Conservation (phyloP, 1,140 invertebrate genomes). For the Rhopalosiphum maidis region DNA sequence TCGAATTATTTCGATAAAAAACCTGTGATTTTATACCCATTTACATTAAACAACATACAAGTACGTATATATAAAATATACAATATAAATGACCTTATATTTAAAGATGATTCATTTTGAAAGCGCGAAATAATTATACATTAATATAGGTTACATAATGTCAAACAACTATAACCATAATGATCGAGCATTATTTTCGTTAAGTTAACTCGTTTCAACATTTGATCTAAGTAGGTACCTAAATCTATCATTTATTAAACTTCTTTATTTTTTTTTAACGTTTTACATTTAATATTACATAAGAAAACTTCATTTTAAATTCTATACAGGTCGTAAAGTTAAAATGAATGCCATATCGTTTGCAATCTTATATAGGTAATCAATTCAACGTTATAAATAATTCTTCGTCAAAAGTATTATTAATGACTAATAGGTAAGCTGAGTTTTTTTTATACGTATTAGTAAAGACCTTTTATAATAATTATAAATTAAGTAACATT, state of each 20-base stretch:
- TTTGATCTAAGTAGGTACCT: neutral
- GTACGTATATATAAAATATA: neutral
- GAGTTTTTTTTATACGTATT: neutral
- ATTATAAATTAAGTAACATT: neutral
- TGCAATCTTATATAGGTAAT: neutral
- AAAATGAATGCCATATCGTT: neutral
- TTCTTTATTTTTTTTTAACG: neutral
- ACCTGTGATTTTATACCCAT: neutral
- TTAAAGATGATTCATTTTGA: neutral
- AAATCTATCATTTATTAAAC: neutral
- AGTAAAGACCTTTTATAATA: neutral
- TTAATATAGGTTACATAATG: neutral
- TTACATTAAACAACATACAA: neutral
- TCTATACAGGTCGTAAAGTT: neutral
- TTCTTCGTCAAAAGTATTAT: neutral
- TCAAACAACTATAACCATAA: neutral
- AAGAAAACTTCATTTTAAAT: neutral
- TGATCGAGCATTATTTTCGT: conserved; percentile 3
- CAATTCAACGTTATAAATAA: neutral
- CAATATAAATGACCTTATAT: neutral
- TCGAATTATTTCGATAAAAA: neutral
- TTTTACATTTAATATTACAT: neutral
- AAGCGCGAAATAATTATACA: neutral
- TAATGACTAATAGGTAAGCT: neutral
- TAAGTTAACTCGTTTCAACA: neutral